Evolutionary conservation across 2,797 vertebrate genomes (phyloP).

Genomic region (Podarcis siculus): DNA sequence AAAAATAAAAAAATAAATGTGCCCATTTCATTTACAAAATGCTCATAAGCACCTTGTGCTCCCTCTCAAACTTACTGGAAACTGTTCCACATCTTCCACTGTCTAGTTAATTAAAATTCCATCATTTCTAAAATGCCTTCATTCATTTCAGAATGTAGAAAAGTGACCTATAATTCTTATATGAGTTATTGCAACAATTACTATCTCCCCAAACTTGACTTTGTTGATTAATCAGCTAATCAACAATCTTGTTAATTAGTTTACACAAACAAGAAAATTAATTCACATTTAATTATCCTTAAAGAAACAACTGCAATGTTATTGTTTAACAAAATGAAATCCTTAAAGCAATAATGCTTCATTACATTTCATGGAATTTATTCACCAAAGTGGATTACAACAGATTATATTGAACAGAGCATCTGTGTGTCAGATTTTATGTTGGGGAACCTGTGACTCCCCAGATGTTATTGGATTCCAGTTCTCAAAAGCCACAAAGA

Average conservation of each 20-base stretch:
- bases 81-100: not conserved
- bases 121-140: not conserved
- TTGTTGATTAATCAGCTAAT: constrained; percentile 19
- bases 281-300: not conserved
- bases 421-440: not conserved
- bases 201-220: not conserved
- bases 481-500: too few species aligned
- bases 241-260: not conserved
- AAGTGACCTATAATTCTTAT: not conserved
- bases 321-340: constrained; percentile 18
- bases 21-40: not conserved
- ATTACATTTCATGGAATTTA: too few species aligned
- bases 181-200: constrained; percentile 5
- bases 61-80: constrained; percentile 9
- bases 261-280: not conserved
- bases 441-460: not conserved
- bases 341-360: not conserved
- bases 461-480: not conserved
- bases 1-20: not conserved
- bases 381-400: not conserved
- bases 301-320: not conserved
- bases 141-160: constrained; percentile 22
- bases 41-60: not conserved
- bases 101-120: constrained; percentile 1
- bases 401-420: not conserved